Base-by-base conservation (phyloP, 2,888 invertebrate genomes). In the Drosophila formosana region DNA sequence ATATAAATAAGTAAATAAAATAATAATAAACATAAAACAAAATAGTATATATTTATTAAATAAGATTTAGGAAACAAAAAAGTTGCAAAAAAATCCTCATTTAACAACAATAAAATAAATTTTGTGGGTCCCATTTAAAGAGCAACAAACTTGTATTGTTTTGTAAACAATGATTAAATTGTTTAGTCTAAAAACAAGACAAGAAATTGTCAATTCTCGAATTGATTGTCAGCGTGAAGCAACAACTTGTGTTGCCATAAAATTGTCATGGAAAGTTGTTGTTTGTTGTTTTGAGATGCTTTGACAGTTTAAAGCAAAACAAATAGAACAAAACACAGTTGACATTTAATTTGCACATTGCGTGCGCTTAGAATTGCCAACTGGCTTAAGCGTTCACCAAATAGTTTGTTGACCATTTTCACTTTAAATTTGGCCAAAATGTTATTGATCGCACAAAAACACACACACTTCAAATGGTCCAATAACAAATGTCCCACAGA, bases 401-500 rank as follows among this genome's bases (percentile, higher is more conserved):
- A 7, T 30, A 6, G 25, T 25, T 37, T 51, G 11, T 11, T 34
- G 50, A 34, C 49, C 37, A 13, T 1, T 11, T 6, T n/a, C 50
- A 9, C n/a, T 23, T 7, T 34, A 23, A 47, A 47, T 30, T 47
- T 30, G 28, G 8, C 39, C 39, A 28, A 47, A 46, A 26, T 5
- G 26, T 46, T 26, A 13, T 47, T 47, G n/a, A 47, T 47, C 9
- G 18, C 30, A 49, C 4, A 18, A 4, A 9, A 9, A 26, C 4
- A 23, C 7, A 50, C 34, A n/a, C 34, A 37, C 25, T 26, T 49
- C 3, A n/a, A 45, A 43, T 61, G 47, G 58, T 37, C 60, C 18
- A 9, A 25, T 65, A 25, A 45, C 11, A 65, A 86, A 88, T 85
- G 67, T 58, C 58, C 23, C 37, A 9, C n/a, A 50, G 71, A 26